Conservation (phyloP, 2,888 invertebrate species). For the Hirtodrosophila confusa region DNA sequence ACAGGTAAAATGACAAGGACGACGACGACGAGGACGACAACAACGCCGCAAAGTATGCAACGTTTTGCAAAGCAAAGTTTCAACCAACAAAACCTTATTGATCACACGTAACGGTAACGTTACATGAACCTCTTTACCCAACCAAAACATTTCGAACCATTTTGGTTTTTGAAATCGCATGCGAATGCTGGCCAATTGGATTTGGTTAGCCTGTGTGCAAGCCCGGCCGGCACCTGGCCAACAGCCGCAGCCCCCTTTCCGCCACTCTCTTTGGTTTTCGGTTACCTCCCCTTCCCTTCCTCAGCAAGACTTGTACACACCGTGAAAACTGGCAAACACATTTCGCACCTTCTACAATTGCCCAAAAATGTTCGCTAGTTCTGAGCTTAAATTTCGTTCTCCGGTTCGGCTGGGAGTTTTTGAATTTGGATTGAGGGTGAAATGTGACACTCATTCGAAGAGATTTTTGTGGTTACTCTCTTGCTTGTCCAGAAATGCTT, state of each 20-base stretch:
- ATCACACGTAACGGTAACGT: slow-evolving; percentile 54
- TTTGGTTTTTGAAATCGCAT: slow-evolving; percentile 69
- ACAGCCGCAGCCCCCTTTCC: slow-evolving; percentile 12
- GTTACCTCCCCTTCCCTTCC: slow-evolving; percentile 6
- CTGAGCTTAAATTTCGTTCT: slow-evolving; percentile 28
- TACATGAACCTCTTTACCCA: not conserved
- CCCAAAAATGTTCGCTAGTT: slow-evolving; percentile 21
- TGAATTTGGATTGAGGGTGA: slow-evolving; percentile 16
- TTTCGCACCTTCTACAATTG: slow-evolving; percentile 56
- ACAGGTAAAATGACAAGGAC: slow-evolving; percentile 56
- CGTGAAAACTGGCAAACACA: slow-evolving; percentile 45
- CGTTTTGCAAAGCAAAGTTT: slow-evolving; percentile 48
- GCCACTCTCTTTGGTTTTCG: slow-evolving; percentile 19
- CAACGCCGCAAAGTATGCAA: slow-evolving; percentile 50
- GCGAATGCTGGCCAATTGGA: slow-evolving; percentile 74
- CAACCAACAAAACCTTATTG: slow-evolving; percentile 68
- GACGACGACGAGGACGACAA: slow-evolving; percentile 23
- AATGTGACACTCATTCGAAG: slow-evolving; percentile 20
- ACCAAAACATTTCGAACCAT: slow-evolving; percentile 42
- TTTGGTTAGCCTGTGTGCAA: slow-evolving; percentile 57
- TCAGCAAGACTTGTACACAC: slow-evolving; percentile 32
- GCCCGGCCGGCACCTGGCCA: slow-evolving; percentile 30
- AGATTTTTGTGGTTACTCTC: not conserved
- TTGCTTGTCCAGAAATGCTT: not conserved
- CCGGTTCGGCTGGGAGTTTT: slow-evolving; percentile 6